Base-by-base conservation (phyloP, 2,113 vertebrate species). In the Mastomys coucha region DNA sequence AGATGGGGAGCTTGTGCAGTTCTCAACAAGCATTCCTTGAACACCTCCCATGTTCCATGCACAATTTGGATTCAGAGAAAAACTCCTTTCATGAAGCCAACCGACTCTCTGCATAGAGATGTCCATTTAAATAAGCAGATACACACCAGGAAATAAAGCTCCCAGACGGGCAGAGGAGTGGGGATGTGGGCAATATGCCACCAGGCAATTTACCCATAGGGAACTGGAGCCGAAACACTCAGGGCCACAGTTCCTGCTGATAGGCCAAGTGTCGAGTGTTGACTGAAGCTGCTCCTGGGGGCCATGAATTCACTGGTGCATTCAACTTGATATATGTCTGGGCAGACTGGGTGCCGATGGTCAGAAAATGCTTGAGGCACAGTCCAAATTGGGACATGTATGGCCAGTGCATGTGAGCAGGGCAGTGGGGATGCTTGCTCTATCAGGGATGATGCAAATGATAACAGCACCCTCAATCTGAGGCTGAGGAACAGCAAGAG, bases 221-320 rank as follows among this genome's bases (percentile, higher is more conserved):
- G 16, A 69, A 2, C 4, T n/a, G 28, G 42, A 72, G 10, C 13
- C 76, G 14, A 33, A 16, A 22, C 26, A 39, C 17, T 24, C 56
- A 63, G 19, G 65, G 5, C 2, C 49, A 53, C 67, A 53, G 39
- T 60, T 63, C 9, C 24, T 7, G 33, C 17, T 31, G 39, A 2
- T 28, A 24, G 3, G 0, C 7, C 7, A 58, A 22, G 14, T 28
- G 9, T 60, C 42, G 3, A 0, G 7, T n/a, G 1, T 13, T 19
- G 31, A 22, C 1, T 4, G 2, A 39, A 5, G 33, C 13, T 45
- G 0, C 87, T 76, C 72, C 56, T n/a, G n/a, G 16, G 5, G 39
- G 7, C 3, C 0, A 33, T 7, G 0, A 1, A n/a, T 14, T 91
- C 51, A 17, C 20, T 2, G 42, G 14, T 1, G 0, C 1, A 14